Base-by-base conservation (phyloP, 2,888 invertebrate species). In the Drosophila fulvimacula region DNA sequence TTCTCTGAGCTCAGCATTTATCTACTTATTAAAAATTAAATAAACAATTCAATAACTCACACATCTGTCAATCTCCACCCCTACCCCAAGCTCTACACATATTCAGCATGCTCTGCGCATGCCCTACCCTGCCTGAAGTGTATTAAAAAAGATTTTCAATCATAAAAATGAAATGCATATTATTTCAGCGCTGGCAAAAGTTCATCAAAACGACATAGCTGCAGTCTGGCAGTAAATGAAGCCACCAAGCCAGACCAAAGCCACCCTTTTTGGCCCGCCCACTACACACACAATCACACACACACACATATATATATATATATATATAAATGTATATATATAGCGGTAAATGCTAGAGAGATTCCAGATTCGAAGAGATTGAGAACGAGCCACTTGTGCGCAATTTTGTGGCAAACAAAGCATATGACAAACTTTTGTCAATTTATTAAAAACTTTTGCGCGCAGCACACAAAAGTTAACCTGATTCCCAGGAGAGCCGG, bases 371-470 rank as follows among this genome's bases (percentile, higher is more conserved):
- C 36, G 21, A 27, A 30, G 46, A 63, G 73, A 60, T 73, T 70
- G 70, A 61, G 86, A 82, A 71, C 65, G 81, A 65, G 81, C 71
- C 87, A 82, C 87, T 86, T 72, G 78, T 53, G 75, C 60, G 56
- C 76, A 63, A 60, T 79, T 79, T 64, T 79, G 65, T 76, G 77
- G 58, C 69, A 69, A 86, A 84, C 83, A 84, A 84, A 89, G 89
- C 84, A 89, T 85, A 89, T 85, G 85, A 89, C 90, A 85, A 85
- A 85, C 86, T 85, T 85, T 85, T 89, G 88, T 89, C 85, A 88
- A 85, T 85, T 89, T 85, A 85, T 89, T 85, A 85, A 82, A 88
- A 88, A 89, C 61, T 82, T 80, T 88, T 75, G 27, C 27, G 53
- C 65, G 49, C 71, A 46, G 5, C 32, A 34, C 67, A 69, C 46